Evolutionary conservation across 2,797 vertebrate species (phyloP), one percentile per base, ranked within the genome.

Genomic region (Hephaestus fuliginosus): DNA sequence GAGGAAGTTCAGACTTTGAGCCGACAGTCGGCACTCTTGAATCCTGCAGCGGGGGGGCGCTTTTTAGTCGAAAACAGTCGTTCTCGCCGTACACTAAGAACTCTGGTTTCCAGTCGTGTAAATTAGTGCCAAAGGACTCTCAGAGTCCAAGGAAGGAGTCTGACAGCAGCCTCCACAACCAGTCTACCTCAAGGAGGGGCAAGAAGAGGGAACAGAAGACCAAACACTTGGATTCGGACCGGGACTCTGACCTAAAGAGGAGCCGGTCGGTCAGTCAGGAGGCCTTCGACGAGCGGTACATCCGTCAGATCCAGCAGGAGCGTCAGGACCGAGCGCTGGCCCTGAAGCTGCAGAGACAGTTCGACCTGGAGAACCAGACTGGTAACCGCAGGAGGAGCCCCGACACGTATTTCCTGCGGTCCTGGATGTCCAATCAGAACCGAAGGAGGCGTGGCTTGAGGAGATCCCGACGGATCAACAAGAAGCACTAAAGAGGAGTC

Each of bases 161-260:
- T 7, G 93, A 94, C 74, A 90, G 94, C 80, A 91, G 78, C 71
- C 89, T 93, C 65, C 92, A 90, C 44, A 90, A 92, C 28, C 92
- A 94, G 68, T 93, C 96, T 33, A 88, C 96, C 70, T 95, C 96
- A 82, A 86, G 95, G 4, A 91, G 95, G 66, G 96, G 97, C 57
- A 95, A 92, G 20, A 99, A 99, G 90, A 94, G 96, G 69, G 96
- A 93, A 76, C 97, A 96, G 87, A 99, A 99, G 91, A 98, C 96
- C 11, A 98, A 98, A 93, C 97, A 98, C 90, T 61, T 97, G 91
- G 97, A 98, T 74, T 64, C 74, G 49, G 96, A 95, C 56, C 92
- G 90, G 0, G 94, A 95, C 55, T 30, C 62, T 3, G 92, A 95
- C 2, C 65, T 92, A 53, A 97, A 97, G 81, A 95, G 95, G 86